Percentiles rank a stretch among this genome's conserved stretches.
Evolutionary conservation across 2,797 vertebrate genomes (phyloP).

Genomic region (Alfaro cultratus): DNA sequence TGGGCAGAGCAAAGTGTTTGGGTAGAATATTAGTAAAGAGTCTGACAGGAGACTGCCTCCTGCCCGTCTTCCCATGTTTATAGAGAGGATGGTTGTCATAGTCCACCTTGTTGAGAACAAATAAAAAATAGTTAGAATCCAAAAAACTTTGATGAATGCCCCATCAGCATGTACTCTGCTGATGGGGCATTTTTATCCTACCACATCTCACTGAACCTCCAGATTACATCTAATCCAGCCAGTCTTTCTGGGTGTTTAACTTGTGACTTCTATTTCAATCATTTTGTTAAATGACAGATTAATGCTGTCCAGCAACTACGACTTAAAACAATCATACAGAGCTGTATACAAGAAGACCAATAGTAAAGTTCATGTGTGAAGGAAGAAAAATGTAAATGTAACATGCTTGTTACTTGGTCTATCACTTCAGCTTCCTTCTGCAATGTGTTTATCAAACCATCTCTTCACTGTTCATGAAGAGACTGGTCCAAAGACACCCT

Average conservation of each 20-base stretch:
- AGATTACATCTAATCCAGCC: not conserved
- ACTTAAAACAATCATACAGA: too few relatives aligned
- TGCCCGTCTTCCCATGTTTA: constrained; percentile 91
- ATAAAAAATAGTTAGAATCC: not conserved
- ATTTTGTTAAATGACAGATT: not conserved
- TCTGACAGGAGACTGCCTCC: constrained; percentile 93
- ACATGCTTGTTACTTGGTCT: not conserved
- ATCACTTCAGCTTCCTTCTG: too few relatives aligned
- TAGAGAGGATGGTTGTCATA: constrained; percentile 96
- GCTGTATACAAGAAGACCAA: too few relatives aligned
- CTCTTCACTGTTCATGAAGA: not conserved
- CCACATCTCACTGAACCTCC: not conserved
- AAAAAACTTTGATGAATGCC: not conserved
- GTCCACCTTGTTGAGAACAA: constrained; percentile 84
- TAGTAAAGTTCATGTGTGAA: not conserved
- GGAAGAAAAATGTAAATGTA: not conserved
- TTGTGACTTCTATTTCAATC: not conserved
- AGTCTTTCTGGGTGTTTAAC: not conserved
- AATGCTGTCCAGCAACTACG: not conserved
- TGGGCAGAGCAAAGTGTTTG: constrained; percentile 83
- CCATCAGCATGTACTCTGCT: not conserved
- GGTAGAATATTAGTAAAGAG: constrained; percentile 91
- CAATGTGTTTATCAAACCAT: not conserved
- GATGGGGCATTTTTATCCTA: too few relatives aligned
- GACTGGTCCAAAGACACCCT: not conserved